Percentiles rank a stretch among this genome's conserved stretches.
phyloP scores from a whole-genome alignment of 2,113 vertebrate genomes.

The Platycercus adscitus region DNA sequence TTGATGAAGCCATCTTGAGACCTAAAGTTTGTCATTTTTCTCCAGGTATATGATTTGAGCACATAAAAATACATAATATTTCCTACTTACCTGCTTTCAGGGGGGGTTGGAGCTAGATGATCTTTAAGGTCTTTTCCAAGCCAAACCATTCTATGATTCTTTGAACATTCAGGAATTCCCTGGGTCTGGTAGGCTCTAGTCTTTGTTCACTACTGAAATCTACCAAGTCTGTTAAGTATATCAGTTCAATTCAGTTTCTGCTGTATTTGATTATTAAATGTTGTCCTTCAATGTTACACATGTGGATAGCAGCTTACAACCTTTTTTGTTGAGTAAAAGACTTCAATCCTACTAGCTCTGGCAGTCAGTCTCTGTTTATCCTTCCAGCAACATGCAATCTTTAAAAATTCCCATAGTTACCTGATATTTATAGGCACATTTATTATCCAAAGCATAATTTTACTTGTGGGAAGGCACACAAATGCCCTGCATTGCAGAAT shows the following conservation, averaged over 20 bases:
- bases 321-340: background rate
- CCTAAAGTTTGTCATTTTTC: background rate
- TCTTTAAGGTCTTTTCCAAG: background rate
- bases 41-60: background rate
- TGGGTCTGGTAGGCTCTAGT: background rate
- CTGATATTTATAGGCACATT: conserved; percentile 25
- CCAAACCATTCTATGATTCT: background rate
- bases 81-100: background rate
- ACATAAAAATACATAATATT: background rate
- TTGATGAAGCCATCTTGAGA: background rate
- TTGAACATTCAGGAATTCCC: background rate
- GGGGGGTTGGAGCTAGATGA: background rate
- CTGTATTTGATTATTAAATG: background rate
- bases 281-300: background rate
- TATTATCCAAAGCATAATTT: background rate
- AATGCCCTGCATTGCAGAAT: background rate
- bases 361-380: background rate
- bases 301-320: background rate
- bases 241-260: background rate
- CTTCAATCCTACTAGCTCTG: background rate
- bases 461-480: background rate
- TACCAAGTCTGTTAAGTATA: background rate
- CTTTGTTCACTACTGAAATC: background rate
- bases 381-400: background rate
- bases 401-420: conserved; percentile 17